phyloP scores from a whole-genome alignment of 2,797 vertebrate genomes.

The Myotis myotis region DNA sequence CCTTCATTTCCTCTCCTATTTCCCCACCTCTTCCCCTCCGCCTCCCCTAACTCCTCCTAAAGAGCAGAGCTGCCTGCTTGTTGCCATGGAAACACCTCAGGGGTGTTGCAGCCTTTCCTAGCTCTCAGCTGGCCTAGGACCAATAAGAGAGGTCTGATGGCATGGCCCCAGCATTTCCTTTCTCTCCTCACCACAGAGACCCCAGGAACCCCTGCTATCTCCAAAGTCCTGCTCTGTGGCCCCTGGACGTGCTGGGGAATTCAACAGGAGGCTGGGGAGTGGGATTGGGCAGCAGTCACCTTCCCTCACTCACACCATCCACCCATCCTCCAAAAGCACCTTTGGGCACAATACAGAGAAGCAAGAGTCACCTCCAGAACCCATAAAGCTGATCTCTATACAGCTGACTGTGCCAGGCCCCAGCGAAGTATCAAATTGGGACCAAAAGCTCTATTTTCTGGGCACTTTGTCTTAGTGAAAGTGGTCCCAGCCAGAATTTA shows the following conservation, averaged over 20 bases:
- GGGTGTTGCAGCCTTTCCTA: constrained; percentile 64
- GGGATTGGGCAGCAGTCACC: neutral
- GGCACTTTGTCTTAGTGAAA: neutral
- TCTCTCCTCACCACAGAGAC: neutral
- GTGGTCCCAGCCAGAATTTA: neutral
- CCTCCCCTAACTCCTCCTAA: neutral
- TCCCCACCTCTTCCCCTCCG: too few species aligned
- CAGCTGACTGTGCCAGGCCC: neutral
- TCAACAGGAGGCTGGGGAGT: neutral
- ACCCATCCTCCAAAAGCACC: neutral
- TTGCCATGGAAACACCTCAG: constrained; percentile 76
- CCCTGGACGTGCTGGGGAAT: neutral
- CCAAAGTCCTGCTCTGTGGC: neutral
- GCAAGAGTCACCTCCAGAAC: neutral
- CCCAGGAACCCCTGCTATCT: neutral
- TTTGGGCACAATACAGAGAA: neutral
- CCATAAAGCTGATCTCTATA: neutral
- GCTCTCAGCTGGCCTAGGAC: constrained; percentile 71
- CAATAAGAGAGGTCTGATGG: constrained; percentile 57
- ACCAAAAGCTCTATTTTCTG: neutral
- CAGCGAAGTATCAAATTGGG: neutral
- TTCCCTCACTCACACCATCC: neutral
- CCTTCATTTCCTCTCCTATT: neutral
- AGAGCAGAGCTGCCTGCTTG: constrained; percentile 65
- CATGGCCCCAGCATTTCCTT: constrained; percentile 30